A percentile compares a stretch with the other conserved stretches of the same genome.
These are phyloP conservation scores for Rhegmatorhina hoffmannsi DNA, from an alignment of 2,113 vertebrate genomes.

Conservation along the genomic window DNA sequence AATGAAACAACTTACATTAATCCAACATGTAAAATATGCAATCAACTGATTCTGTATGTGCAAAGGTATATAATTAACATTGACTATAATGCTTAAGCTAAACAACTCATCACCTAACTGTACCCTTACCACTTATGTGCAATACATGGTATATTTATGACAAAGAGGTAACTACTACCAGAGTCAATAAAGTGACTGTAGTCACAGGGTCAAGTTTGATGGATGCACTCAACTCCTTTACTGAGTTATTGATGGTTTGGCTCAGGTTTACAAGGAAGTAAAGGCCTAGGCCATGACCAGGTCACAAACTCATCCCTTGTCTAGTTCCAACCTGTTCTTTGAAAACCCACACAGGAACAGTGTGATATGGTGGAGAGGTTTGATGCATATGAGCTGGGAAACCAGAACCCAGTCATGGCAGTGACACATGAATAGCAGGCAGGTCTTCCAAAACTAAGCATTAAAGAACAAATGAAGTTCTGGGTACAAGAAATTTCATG, in stretches of 20 bases:
- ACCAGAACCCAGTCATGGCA: fast-evolving
- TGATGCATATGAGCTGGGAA: not conserved
- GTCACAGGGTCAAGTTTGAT: not conserved
- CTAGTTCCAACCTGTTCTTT: not conserved
- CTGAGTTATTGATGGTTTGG: not conserved
- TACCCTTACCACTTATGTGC: not conserved
- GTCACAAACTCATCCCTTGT: not conserved
- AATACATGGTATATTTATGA: fast-evolving
- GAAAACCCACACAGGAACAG: not conserved
- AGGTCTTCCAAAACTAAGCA: not conserved
- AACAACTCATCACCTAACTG: not conserved
- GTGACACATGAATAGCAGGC: not conserved
- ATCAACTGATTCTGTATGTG: not conserved
- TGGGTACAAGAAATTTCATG: not conserved
- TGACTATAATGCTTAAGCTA: not conserved
- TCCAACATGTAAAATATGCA: not conserved
- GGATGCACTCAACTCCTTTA: not conserved
- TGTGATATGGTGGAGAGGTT: not conserved
- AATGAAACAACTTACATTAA: not conserved
- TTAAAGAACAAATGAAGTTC: not conserved
- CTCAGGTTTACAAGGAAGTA: not conserved
- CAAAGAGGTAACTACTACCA: not conserved
- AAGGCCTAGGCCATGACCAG: not conserved
- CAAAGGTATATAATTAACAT: not conserved
- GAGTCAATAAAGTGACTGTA: not conserved